These are phyloP conservation scores for Atopsyche davidsoni DNA, from an alignment of 1,140 invertebrate genomes.

Conservation along the genomic window DNA sequence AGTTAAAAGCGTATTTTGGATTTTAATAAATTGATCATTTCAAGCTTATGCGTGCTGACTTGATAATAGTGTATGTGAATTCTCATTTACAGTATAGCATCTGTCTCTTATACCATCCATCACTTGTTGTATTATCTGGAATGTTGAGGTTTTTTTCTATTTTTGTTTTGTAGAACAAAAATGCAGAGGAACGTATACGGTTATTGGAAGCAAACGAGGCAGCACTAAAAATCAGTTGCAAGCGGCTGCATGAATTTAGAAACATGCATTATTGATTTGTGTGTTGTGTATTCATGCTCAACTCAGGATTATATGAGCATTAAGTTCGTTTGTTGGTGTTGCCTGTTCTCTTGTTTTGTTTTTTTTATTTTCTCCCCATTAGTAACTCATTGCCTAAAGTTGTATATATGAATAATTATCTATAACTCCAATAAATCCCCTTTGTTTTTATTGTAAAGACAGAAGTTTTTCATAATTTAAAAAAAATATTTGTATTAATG, in stretches of 20 bases:
- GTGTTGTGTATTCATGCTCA: not conserved
- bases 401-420: too few relatives aligned
- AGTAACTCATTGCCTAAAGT: slow-evolving; percentile 10
- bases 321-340: slow-evolving; percentile 17
- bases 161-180: slow-evolving; percentile 25
- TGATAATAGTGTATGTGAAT: too few relatives aligned
- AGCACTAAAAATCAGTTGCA: slow-evolving; percentile 25
- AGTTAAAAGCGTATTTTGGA: too few relatives aligned
- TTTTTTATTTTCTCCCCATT: slow-evolving; percentile 10
- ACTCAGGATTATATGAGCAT: slow-evolving; percentile 1
- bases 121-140: too few relatives aligned
- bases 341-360: slow-evolving; percentile 18
- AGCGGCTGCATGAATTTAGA: slow-evolving; percentile 26
- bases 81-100: too few relatives aligned
- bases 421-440: too few relatives aligned
- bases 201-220: slow-evolving; percentile 23
- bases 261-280: slow-evolving; percentile 8
- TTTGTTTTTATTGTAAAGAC: too few relatives aligned
- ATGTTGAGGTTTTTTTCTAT: slow-evolving; percentile 5
- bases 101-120: too few relatives aligned
- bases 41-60: too few relatives aligned
- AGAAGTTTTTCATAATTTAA: too few relatives aligned
- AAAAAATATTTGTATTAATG: too few relatives aligned
- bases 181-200: slow-evolving; percentile 25
- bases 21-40: too few relatives aligned